A percentile compares a stretch with the other conserved stretches of the same genome.
Conservation (phyloP, 2,888 invertebrate species). For the Thecocarcelia acutangulata region DNA sequence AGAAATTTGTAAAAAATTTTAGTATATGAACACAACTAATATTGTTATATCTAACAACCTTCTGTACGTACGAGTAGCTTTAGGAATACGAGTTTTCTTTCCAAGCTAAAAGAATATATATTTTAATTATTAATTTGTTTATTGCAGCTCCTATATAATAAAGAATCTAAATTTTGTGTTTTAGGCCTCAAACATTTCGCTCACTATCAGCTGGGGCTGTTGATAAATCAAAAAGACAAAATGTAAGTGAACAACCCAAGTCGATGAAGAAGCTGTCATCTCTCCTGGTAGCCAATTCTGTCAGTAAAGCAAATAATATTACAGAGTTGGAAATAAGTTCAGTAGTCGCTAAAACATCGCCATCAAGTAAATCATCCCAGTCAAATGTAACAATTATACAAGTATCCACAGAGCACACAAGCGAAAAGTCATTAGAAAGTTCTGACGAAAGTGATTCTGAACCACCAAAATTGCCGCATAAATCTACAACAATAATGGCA, state of each 20-base stretch:
- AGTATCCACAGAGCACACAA: slow-evolving; percentile 82
- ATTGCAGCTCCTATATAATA: not conserved
- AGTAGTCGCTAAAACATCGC: slow-evolving; percentile 48
- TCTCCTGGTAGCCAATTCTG: slow-evolving; percentile 51
- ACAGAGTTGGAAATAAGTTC: slow-evolving; percentile 72
- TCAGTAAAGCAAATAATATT: slow-evolving; percentile 71
- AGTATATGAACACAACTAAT: too few relatives aligned
- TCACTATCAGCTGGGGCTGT: slow-evolving; percentile 78
- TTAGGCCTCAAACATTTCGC: slow-evolving; percentile 79
- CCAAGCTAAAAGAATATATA: too few relatives aligned
- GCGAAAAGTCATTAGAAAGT: slow-evolving; percentile 57
- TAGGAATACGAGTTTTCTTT: too few relatives aligned
- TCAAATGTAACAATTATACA: slow-evolving; percentile 85
- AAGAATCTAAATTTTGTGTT: not conserved
- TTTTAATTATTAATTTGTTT: too few relatives aligned
- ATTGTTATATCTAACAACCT: too few relatives aligned
- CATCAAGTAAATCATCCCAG: slow-evolving; percentile 71
- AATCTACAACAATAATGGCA: slow-evolving; percentile 71
- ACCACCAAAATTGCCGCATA: slow-evolving; percentile 75
- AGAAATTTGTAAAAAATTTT: too few relatives aligned
- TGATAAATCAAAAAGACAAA: slow-evolving; percentile 74
- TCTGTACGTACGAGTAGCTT: too few relatives aligned
- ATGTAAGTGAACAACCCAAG: slow-evolving; percentile 52
- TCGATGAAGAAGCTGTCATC: slow-evolving; percentile 41
- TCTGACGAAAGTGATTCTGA: slow-evolving; percentile 67